A percentile compares a stretch with the other conserved stretches of the same genome.
Evolutionary conservation across 1,140 invertebrate genomes (phyloP).

Genomic region (Lutraria rhynchaena): DNA sequence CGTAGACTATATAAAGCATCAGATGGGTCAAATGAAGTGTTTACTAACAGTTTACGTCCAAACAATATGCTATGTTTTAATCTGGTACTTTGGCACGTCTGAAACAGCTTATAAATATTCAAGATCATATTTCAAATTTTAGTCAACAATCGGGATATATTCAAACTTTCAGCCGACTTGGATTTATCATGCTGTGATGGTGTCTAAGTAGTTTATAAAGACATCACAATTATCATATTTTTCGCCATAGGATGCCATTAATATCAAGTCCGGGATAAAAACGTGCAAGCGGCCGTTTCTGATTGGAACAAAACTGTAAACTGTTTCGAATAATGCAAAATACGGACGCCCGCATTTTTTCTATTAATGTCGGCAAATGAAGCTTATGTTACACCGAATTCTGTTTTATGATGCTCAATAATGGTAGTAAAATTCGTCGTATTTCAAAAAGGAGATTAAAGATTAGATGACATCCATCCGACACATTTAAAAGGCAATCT

Average conservation of each 20-base stretch:
- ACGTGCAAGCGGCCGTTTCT: conserved; percentile 21
- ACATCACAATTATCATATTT: conserved; percentile 37
- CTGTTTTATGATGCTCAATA: not conserved
- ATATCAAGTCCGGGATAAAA: not conserved
- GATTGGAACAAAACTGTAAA: conserved; percentile 38
- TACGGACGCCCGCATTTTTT: conserved; percentile 1
- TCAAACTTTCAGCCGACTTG: not conserved
- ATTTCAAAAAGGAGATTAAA: conserved; percentile 40
- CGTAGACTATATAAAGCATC: not conserved
- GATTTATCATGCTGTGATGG: conserved; percentile 6
- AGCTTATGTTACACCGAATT: conserved; percentile 26
- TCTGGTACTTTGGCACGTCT: conserved; percentile 37
- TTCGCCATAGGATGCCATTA: not conserved
- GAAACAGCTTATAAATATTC: conserved; percentile 40
- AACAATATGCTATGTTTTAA: conserved; percentile 42
- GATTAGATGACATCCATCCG: conserved; percentile 2
- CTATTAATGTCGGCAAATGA: conserved; percentile 16
- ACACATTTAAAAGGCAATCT: not conserved
- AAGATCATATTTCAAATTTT: conserved; percentile 59
- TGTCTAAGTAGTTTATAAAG: conserved; percentile 11
- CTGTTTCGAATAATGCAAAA: conserved; percentile 15
- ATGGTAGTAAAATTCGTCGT: conserved; percentile 21
- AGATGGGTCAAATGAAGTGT: not conserved
- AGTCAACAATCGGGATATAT: conserved; percentile 32
- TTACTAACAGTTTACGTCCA: not conserved